These are phyloP conservation scores for Drosophila prosaltans DNA, from an alignment of 1,140 invertebrate species.

Conservation along the genomic window DNA sequence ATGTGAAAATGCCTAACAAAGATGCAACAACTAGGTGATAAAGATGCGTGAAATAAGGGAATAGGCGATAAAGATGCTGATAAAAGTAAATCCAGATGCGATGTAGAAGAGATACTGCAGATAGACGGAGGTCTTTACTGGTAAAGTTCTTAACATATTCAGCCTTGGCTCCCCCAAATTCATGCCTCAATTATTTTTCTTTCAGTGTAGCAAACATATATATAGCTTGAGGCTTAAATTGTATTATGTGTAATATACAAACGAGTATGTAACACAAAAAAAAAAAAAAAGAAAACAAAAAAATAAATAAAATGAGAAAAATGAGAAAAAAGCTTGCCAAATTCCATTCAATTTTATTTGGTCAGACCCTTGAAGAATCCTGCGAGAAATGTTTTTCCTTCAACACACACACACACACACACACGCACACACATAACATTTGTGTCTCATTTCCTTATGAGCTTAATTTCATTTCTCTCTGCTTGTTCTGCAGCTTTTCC, in stretches of 20 bases:
- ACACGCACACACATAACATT: conserved; percentile 50
- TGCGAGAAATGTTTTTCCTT: conserved; percentile 64
- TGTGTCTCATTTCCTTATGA: conserved; percentile 80
- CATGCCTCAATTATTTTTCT: conserved; percentile 9
- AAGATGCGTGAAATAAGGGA: not conserved
- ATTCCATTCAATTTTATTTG: conserved; percentile 66
- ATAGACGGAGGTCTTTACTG: not conserved
- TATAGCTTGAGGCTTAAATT: conserved; percentile 60
- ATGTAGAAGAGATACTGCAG: not conserved
- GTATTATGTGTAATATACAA: conserved; percentile 42
- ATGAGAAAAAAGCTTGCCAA: conserved; percentile 22
- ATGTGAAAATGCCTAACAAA: not conserved
- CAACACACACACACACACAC: conserved; percentile 48
- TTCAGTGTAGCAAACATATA: conserved; percentile 35
- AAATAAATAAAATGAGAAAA: conserved; percentile 19
- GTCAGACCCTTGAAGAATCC: conserved; percentile 57
- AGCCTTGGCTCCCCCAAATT: too few species aligned
- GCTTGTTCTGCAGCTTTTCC: conserved; percentile 36
- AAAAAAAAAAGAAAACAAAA: conserved; percentile 32
- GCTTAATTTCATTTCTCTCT: conserved; percentile 79
- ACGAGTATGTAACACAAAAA: conserved; percentile 22
- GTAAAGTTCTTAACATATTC: too few species aligned
- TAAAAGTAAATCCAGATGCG: not conserved
- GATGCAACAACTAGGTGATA: not conserved
- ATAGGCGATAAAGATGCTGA: not conserved